phyloP scores from a whole-genome alignment of 1,140 invertebrate species.

The Bilobella aurantiaca region DNA sequence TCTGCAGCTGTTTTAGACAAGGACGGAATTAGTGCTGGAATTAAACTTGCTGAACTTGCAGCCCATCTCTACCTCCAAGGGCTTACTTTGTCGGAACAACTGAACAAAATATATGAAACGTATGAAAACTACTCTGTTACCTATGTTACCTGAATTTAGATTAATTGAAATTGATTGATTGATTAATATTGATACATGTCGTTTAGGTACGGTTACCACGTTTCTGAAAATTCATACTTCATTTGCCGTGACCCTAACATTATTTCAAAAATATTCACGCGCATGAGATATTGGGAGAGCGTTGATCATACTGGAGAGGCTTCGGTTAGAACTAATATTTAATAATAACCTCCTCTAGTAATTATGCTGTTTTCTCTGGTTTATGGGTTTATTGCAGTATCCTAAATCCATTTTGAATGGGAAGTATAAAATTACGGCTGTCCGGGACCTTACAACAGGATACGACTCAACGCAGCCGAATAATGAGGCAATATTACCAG shows the following conservation, averaged over 20 bases:
- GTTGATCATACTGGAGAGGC: neutral
- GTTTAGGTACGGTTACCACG: slow-evolving; percentile 68
- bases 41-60: slow-evolving; percentile 65
- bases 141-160: too few species aligned
- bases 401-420: slow-evolving; percentile 57
- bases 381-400: too few species aligned
- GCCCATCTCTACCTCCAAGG: slow-evolving; percentile 58
- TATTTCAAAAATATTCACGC: slow-evolving; percentile 68
- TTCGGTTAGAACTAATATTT: slow-evolving; percentile 44
- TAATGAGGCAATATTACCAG: slow-evolving; percentile 63
- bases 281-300: slow-evolving; percentile 54
- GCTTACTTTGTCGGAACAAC: slow-evolving; percentile 58
- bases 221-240: slow-evolving; percentile 77
- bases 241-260: slow-evolving; percentile 63
- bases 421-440: slow-evolving; percentile 53
- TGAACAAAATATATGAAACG: slow-evolving; percentile 66
- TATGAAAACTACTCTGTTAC: too few species aligned
- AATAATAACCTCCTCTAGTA: slow-evolving; percentile 8
- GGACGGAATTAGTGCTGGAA: slow-evolving; percentile 83
- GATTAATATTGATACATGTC: too few species aligned
- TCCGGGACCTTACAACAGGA: slow-evolving; percentile 82
- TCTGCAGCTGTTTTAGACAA: slow-evolving; percentile 79
- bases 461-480: slow-evolving; percentile 66
- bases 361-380: too few species aligned
- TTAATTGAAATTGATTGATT: too few species aligned